Evolutionary conservation across 2,113 vertebrate genomes (phyloP), one percentile per base, ranked within the genome.

Genomic region (Coracopsis vasa): DNA sequence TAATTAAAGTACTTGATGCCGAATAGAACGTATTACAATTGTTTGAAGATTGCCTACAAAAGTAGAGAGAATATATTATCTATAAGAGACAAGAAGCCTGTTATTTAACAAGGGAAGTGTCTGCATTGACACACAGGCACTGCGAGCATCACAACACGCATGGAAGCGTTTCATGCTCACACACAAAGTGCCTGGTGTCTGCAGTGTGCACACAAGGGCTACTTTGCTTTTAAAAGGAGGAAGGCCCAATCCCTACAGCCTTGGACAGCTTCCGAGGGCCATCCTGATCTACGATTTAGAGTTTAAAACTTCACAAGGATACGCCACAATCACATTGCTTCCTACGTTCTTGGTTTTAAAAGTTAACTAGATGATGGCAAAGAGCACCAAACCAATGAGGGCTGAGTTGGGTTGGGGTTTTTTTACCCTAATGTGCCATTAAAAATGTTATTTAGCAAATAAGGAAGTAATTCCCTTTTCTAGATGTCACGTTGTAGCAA

Each of bases 301-400:
- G 35, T 54, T 74, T 7, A 39, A 62, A 81, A 28, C 13, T 54
- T 0, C 7, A 31, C 51, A 31, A 29, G 60, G 41, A 11, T 7
- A 16, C 33, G 92, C 71, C 89, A 87, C 47, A 37, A 6, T 17
- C 85, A 54, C 25, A 16, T 1, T 11, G 45, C 85, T 90, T 44
- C 58, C 87, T 66, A 5, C 42, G 42, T 17, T 51, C 53, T 1
- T 27, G 21, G 45, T 78, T 81, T n/a, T 41, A 8, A 48, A 35
- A 35, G 74, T 31, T 44, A 81, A 18, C 25, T 24, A 6, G 1
- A 35, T 2, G 0, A 75, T 20, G 64, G 85, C 88, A 67, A 79
- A 93, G 60, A 97, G 96, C 96, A 91, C 92, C 95, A 37, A 47
- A 72, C 19, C 80, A 31, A 8, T 10, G 24, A 73, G 37, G n/a